Evolutionary conservation across 2,888 invertebrate genomes (phyloP).

Genomic region (Eledona agricola): DNA sequence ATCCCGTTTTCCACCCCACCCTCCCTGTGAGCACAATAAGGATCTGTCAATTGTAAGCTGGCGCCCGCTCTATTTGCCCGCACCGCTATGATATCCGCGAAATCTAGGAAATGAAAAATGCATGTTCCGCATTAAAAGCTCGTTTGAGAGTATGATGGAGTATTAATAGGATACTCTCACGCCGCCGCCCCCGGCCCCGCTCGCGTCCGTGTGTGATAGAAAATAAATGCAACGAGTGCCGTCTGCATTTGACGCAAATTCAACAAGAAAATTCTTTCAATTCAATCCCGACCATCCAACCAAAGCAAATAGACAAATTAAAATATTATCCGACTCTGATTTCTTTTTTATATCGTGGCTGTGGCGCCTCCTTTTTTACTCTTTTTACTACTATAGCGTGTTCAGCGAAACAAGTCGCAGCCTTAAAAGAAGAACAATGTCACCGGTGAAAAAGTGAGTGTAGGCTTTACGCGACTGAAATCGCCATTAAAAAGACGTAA

Average conservation of each 20-base stretch:
- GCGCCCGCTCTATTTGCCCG: slow-evolving; percentile 54
- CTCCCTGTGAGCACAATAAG: slow-evolving; percentile 54
- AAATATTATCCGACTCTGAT: too few relatives aligned
- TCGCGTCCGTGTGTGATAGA: slow-evolving; percentile 12
- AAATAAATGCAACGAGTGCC: slow-evolving; percentile 36
- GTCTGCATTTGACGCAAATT: slow-evolving; percentile 34
- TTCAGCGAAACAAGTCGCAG: too few relatives aligned
- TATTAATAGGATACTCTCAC: slow-evolving; percentile 49
- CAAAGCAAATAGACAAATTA: too few relatives aligned
- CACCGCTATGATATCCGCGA: slow-evolving; percentile 44
- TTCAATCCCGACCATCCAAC: too few relatives aligned
- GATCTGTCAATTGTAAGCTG: slow-evolving; percentile 60
- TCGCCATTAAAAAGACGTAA: too few relatives aligned
- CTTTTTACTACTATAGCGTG: too few relatives aligned
- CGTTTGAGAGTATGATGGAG: slow-evolving; percentile 51
- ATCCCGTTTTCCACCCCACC: slow-evolving; percentile 32
- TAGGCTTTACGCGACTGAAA: too few relatives aligned
- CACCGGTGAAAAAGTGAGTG: too few relatives aligned
- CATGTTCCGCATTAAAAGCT: slow-evolving; percentile 57
- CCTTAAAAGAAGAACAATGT: too few relatives aligned
- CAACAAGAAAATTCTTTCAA: slow-evolving; percentile 20
- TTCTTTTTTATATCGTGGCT: too few relatives aligned
- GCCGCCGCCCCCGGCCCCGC: slow-evolving; percentile 25
- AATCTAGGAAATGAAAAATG: slow-evolving; percentile 59
- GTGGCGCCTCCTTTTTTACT: too few relatives aligned